phyloP scores from a whole-genome alignment of 2,797 vertebrate species.

The Natrix natrix region DNA sequence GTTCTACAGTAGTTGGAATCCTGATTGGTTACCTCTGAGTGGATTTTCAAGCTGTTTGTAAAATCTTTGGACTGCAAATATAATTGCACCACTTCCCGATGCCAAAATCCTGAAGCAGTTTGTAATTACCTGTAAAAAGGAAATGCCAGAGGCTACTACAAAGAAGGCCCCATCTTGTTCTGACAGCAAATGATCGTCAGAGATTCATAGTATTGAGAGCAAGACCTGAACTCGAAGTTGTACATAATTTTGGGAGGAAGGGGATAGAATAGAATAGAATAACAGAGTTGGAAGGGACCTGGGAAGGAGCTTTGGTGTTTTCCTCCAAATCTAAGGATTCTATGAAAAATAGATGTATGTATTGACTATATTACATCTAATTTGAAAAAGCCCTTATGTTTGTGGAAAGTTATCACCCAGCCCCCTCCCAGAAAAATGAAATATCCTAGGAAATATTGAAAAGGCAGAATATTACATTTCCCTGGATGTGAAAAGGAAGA shows the following conservation, averaged over 20 bases:
- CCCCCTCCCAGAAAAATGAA: too few relatives aligned
- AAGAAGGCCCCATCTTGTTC: not conserved
- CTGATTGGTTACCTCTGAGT: not conserved
- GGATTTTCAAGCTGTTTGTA: not conserved
- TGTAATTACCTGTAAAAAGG: not conserved
- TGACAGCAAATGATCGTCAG: not conserved
- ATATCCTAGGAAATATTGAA: too few relatives aligned
- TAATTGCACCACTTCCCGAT: not conserved
- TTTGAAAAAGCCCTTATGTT: not conserved
- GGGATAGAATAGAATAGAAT: not conserved
- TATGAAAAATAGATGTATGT: not conserved
- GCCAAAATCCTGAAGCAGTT: not conserved
- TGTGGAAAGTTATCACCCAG: too few relatives aligned
- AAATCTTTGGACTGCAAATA: not conserved
- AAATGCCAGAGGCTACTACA: not conserved
- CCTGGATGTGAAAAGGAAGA: too few relatives aligned
- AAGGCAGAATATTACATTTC: too few relatives aligned
- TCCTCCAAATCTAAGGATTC: not conserved
- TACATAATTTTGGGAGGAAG: not conserved
- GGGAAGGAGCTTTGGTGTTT: not conserved
- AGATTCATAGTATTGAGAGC: not conserved
- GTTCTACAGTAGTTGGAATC: too few relatives aligned
- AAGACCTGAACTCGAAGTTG: not conserved
- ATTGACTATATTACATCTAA: not conserved
- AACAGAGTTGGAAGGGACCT: too few relatives aligned